A percentile compares a stretch with the other conserved stretches of the same genome.
phyloP scores from a whole-genome alignment of 1,140 invertebrate genomes.

The Maniola jurtina region DNA sequence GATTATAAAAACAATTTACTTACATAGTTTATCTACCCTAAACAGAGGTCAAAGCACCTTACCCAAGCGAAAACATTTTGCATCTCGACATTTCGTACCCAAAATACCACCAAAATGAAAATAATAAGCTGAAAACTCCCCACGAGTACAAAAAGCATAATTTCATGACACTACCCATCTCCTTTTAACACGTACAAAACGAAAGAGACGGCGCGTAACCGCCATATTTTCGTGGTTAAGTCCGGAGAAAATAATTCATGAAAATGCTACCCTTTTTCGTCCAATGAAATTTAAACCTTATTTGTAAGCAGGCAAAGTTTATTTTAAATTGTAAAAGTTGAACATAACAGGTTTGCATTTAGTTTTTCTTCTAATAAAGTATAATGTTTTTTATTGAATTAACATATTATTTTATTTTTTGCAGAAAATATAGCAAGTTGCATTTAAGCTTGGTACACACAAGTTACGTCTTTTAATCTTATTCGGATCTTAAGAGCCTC shows the following conservation, averaged over 20 bases:
- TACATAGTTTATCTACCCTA: too few species aligned
- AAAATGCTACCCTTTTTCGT: not conserved
- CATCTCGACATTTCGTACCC: not conserved
- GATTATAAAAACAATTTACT: too few species aligned
- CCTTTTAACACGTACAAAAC: not conserved
- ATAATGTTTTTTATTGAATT: conserved; percentile 1
- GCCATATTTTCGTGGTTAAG: not conserved
- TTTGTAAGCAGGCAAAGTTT: not conserved
- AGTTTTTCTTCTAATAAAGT: not conserved
- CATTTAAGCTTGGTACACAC: too few species aligned
- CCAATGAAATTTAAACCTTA: not conserved
- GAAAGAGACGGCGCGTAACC: not conserved
- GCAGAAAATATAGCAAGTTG: too few species aligned
- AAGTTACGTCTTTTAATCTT: too few species aligned
- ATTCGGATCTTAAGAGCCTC: too few species aligned
- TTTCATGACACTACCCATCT: not conserved
- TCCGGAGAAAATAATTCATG: conserved; percentile 7
- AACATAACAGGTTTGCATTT: not conserved
- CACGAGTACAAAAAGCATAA: not conserved
- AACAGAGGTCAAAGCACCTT: not conserved
- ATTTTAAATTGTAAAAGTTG: not conserved
- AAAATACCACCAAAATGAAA: not conserved
- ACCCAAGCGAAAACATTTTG: not conserved
- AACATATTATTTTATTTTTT: not conserved
- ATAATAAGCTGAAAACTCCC: not conserved